A percentile compares a stretch with the other conserved stretches of the same genome.
phyloP scores from a whole-genome alignment of 2,888 invertebrate genomes.

The Ophraella communa region DNA sequence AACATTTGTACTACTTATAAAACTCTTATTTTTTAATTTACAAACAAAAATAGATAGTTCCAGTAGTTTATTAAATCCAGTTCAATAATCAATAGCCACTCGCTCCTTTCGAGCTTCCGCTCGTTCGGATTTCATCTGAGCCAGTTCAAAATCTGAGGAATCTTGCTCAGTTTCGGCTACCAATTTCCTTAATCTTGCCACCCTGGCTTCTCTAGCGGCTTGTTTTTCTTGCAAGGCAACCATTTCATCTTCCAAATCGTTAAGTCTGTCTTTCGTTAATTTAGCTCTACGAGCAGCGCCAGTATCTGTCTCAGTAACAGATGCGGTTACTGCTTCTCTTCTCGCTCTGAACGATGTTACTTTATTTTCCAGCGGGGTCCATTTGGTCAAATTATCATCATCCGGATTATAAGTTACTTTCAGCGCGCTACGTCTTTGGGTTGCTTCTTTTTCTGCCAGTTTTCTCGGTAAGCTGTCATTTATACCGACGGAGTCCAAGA shows the following conservation, averaged over 20 bases:
- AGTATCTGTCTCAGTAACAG: slow-evolving; percentile 60
- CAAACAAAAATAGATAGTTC: background rate
- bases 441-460: slow-evolving; percentile 46
- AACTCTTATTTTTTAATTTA: background rate
- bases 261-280: slow-evolving; percentile 69
- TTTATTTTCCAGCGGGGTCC: slow-evolving; percentile 62
- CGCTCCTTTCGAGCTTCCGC: slow-evolving; percentile 48
- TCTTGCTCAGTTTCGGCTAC: slow-evolving; percentile 67
- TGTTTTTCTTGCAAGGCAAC: slow-evolving; percentile 72
- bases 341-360: slow-evolving; percentile 30
- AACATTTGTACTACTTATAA: background rate
- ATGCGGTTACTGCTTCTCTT: slow-evolving; percentile 23
- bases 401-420: slow-evolving; percentile 49
- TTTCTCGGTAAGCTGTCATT: slow-evolving; percentile 62
- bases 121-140: slow-evolving; percentile 40
- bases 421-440: slow-evolving; percentile 58
- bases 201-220: slow-evolving; percentile 73
- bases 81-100: slow-evolving; percentile 10
- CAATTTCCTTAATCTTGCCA: slow-evolving; percentile 72
- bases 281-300: slow-evolving; percentile 72
- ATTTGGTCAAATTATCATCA: slow-evolving; percentile 62
- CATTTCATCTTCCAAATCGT: slow-evolving; percentile 79
- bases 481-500: slow-evolving; percentile 69
- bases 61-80: background rate
- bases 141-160: slow-evolving; percentile 56